Conservation (phyloP, 2,113 vertebrate species). For the Syrrhaptes paradoxus region DNA sequence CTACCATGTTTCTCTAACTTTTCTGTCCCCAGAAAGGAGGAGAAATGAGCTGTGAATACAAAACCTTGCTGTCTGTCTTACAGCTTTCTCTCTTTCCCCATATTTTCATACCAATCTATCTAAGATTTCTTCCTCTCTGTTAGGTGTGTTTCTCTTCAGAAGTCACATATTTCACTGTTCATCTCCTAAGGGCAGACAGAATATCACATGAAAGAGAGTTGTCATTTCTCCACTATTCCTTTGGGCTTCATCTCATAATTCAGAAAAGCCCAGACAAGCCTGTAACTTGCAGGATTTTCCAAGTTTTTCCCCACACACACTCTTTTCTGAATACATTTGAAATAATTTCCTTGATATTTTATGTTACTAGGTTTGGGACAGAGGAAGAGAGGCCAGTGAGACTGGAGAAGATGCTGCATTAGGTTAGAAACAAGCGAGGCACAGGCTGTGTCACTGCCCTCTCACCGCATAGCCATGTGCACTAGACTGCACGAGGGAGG, state of each 20-base stretch:
- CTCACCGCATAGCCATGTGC: not conserved
- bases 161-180: not conserved
- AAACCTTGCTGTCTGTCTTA: not conserved
- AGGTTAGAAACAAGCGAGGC: not conserved
- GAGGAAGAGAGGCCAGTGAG: not conserved
- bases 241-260: not conserved
- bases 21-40: not conserved
- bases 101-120: not conserved
- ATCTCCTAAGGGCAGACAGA: not conserved
- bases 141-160: not conserved
- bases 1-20: not conserved
- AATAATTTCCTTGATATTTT: not conserved
- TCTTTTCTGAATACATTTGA: not conserved
- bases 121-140: not conserved
- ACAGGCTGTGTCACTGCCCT: not conserved
- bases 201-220: not conserved
- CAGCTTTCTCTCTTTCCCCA: not conserved
- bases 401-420: not conserved
- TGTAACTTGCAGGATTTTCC: not conserved
- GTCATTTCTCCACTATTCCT: not conserved
- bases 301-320: not conserved
- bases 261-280: not conserved
- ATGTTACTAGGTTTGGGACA: not conserved
- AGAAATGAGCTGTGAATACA: not conserved
- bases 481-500: not conserved